Percentiles rank a stretch among this genome's conserved stretches.
These are phyloP conservation scores for Apantesis nais DNA, from an alignment of 2,888 invertebrate species.

Conservation along the genomic window DNA sequence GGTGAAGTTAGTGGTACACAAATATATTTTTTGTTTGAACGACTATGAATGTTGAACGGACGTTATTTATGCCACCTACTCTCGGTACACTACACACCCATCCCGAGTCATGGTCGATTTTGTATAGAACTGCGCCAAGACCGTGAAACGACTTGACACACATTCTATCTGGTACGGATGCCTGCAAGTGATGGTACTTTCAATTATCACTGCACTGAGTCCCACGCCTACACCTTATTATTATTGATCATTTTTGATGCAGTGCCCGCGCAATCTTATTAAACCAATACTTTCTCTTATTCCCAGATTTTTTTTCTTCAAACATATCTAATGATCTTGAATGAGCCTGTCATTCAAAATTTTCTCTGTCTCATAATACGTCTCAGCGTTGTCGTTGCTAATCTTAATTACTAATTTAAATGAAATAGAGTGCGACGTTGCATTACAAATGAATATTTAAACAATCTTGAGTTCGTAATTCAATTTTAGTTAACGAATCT, in stretches of 20 bases:
- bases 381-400: constrained; percentile 67
- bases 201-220: constrained; percentile 78
- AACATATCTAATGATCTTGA: constrained; percentile 63
- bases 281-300: constrained; percentile 76
- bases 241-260: constrained; percentile 72
- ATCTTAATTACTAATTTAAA: constrained; percentile 75
- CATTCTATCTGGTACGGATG: constrained; percentile 72
- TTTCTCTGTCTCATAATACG: constrained; percentile 71
- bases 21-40: constrained; percentile 15
- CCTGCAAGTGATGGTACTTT: constrained; percentile 79
- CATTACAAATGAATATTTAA: constrained; percentile 68
- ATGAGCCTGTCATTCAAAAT: constrained; percentile 75
- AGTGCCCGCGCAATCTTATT: constrained; percentile 68
- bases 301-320: constrained; percentile 60
- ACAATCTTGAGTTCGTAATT: constrained; percentile 56
- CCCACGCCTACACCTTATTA: constrained; percentile 62
- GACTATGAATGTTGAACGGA: constrained; percentile 42
- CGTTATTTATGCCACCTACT: constrained; percentile 52
- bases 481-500: constrained; percentile 62
- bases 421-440: constrained; percentile 67
- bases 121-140: constrained; percentile 64
- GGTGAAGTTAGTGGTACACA: constrained; percentile 5
- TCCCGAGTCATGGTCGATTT: constrained; percentile 73
- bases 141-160: constrained; percentile 81
- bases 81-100: constrained; percentile 46